Percentiles rank a stretch among this genome's conserved stretches.
Evolutionary conservation across 2,888 invertebrate genomes (phyloP).

Genomic region (Protodeltote pygarga): DNA sequence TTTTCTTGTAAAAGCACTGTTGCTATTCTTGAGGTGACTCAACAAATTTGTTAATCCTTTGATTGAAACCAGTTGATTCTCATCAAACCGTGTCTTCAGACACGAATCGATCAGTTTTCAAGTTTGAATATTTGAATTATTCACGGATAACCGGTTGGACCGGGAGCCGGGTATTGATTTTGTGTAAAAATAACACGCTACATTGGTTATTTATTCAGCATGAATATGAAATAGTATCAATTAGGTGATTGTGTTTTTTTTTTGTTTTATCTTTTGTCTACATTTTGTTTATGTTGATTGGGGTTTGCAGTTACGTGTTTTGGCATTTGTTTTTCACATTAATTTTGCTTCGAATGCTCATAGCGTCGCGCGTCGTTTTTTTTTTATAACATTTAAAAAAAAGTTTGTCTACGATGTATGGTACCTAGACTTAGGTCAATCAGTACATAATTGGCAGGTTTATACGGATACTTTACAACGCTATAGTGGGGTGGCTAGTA

Average conservation of each 20-base stretch:
- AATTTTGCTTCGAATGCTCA: slow-evolving; percentile 9
- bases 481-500: too few relatives aligned
- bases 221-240: slow-evolving; percentile 35
- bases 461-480: too few relatives aligned
- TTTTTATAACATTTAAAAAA: too few relatives aligned
- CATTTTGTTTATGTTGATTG: slow-evolving; percentile 6
- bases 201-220: slow-evolving; percentile 30
- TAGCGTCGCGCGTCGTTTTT: too few relatives aligned
- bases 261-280: slow-evolving; percentile 1
- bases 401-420: too few relatives aligned
- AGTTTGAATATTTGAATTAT: slow-evolving; percentile 57
- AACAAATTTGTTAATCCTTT: slow-evolving; percentile 22
- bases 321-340: slow-evolving; percentile 21
- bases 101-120: slow-evolving; percentile 34
- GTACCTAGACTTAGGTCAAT: too few relatives aligned
- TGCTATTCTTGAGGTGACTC: too few relatives aligned
- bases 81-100: slow-evolving; percentile 20
- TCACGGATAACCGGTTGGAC: slow-evolving; percentile 44
- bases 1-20: too few relatives aligned
- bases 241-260: slow-evolving; percentile 15
- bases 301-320: slow-evolving; percentile 7
- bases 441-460: too few relatives aligned
- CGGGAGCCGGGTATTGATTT: slow-evolving; percentile 51
- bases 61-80: slow-evolving; percentile 43
- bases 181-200: slow-evolving; percentile 50